Percentiles rank a stretch among this genome's conserved stretches.
phyloP scores from a whole-genome alignment of 2,888 invertebrate species.

The Salpingus planirostris region DNA sequence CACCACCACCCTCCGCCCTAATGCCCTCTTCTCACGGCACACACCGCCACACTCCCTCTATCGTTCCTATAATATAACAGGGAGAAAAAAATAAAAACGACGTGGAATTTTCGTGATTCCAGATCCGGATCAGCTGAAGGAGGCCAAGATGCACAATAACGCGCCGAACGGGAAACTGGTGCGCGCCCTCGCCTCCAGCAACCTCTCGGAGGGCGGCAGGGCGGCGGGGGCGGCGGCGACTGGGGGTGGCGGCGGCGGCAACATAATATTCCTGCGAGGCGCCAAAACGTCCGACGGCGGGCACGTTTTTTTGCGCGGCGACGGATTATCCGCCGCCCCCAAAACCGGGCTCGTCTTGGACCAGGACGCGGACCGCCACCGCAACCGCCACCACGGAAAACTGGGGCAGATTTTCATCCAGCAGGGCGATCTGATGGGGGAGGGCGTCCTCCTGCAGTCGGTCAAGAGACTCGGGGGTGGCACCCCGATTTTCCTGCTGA shows the following conservation, averaged over 20 bases:
- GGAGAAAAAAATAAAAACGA: no score
- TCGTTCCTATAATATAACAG: no score
- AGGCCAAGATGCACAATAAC: conserved; percentile 1
- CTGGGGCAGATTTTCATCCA: conserved; percentile 36
- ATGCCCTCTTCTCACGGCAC: no score
- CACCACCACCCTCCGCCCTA: no score
- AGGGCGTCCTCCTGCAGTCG: conserved; percentile 37
- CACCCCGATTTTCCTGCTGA: conserved; percentile 36
- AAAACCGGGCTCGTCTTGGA: conserved; percentile 30
- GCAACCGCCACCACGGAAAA: no score
- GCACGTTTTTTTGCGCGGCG: conserved; percentile 35
- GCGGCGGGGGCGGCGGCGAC: conserved; percentile 1
- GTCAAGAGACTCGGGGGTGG: conserved; percentile 35
- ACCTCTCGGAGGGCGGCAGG: conserved; percentile 20
- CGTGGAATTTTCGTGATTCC: no score
- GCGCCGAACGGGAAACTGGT: conserved; percentile 27
- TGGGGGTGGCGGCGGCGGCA: conserved; percentile 25
- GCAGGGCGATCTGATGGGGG: conserved; percentile 32
- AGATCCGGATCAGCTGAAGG: conserved; percentile 10
- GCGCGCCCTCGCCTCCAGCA: conserved; percentile 22
- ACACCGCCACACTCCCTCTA: no score
- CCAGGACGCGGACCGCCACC: conserved; percentile 26
- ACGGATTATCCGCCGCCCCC: conserved; percentile 21
- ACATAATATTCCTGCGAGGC: conserved; percentile 34
- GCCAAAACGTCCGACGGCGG: conserved; percentile 30